phyloP scores from a whole-genome alignment of 2,797 vertebrate genomes.

The Hippopotamyrus pictus region DNA sequence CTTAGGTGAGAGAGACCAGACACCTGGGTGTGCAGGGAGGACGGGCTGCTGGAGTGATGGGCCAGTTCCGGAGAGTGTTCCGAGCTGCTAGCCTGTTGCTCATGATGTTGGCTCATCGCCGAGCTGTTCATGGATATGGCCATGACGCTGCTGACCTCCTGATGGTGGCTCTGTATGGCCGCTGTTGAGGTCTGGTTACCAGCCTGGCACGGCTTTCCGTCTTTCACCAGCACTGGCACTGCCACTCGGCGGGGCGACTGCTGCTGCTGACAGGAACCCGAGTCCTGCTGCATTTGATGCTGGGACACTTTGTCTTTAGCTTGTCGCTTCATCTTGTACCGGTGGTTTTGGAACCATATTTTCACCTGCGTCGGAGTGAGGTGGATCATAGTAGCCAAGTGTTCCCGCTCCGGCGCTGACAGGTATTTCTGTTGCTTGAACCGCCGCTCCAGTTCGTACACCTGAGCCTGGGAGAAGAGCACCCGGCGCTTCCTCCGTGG shows the following conservation, averaged over 20 bases:
- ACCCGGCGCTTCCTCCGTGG: slow-evolving; percentile 91
- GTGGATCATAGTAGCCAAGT: slow-evolving; percentile 98
- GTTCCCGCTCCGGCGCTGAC: slow-evolving; percentile 93
- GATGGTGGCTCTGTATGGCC: slow-evolving; percentile 76
- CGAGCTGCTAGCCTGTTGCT: slow-evolving; percentile 87
- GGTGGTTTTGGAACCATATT: slow-evolving; percentile 99
- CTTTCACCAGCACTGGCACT: slow-evolving; percentile 94
- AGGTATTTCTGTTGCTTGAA: slow-evolving; percentile 99
- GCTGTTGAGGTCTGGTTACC: slow-evolving; percentile 76
- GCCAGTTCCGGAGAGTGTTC: slow-evolving; percentile 92
- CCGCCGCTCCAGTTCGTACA: slow-evolving; percentile 94
- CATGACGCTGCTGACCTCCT: slow-evolving; percentile 80
- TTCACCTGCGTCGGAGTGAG: slow-evolving; percentile 98
- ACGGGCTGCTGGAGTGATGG: slow-evolving; percentile 85
- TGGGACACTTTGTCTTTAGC: slow-evolving; percentile 97
- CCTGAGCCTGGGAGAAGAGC: slow-evolving; percentile 96
- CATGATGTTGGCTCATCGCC: slow-evolving; percentile 80
- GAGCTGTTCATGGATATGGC: slow-evolving; percentile 81
- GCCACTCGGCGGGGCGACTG: slow-evolving; percentile 92
- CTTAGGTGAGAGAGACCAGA: slow-evolving; percentile 92
- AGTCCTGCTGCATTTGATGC: slow-evolving; percentile 94
- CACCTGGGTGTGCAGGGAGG: slow-evolving; percentile 88
- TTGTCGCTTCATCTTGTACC: slow-evolving; percentile 98
- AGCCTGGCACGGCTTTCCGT: slow-evolving; percentile 94
- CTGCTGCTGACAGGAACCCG: slow-evolving; percentile 78